A percentile compares a stretch with the other conserved stretches of the same genome.
These are phyloP conservation scores for Oncorhynchus clarkii DNA, from an alignment of 2,113 vertebrate species.

Conservation along the genomic window DNA sequence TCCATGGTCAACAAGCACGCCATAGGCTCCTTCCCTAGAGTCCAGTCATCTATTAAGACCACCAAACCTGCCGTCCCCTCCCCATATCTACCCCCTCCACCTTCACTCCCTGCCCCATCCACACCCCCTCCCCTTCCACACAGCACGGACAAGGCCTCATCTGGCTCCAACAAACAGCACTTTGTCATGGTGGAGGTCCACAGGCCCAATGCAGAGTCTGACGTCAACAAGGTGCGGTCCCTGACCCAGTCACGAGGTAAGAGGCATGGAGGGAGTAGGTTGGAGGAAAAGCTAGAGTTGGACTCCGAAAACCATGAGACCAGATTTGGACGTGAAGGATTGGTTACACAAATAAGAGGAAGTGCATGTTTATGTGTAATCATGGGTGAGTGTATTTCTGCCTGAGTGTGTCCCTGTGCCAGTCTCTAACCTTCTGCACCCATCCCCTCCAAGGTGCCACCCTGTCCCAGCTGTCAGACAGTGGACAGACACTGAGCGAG, in stretches of 20 bases:
- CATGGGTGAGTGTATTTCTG: too few species aligned
- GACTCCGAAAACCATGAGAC: too few species aligned
- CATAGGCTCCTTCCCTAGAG: constrained; percentile 91
- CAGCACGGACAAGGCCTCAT: constrained; percentile 58
- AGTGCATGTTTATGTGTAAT: too few species aligned
- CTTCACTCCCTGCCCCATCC: constrained; percentile 25
- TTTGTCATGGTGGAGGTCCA: constrained; percentile 97
- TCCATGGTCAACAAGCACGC: constrained; percentile 76
- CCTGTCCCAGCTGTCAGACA: constrained; percentile 93
- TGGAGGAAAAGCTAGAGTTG: background rate
- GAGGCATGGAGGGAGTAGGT: background rate
- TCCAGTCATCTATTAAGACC: constrained; percentile 80
- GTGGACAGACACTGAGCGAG: constrained; percentile 94
- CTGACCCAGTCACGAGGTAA: constrained; percentile 90
- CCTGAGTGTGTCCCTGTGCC: background rate
- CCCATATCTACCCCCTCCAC: constrained; percentile 3
- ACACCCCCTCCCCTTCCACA: constrained; percentile 19
- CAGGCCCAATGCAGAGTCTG: constrained; percentile 89
- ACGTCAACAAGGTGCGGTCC: constrained; percentile 91
- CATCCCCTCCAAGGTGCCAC: constrained; percentile 76
- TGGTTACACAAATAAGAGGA: too few species aligned
- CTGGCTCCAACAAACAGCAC: constrained; percentile 76
- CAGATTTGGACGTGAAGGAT: too few species aligned
- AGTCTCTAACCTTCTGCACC: constrained; percentile 17
- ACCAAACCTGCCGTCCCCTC: constrained; percentile 44